Conservation (phyloP, 2,797 vertebrate genomes). For the Lepidocolaptes lacrymiger region DNA sequence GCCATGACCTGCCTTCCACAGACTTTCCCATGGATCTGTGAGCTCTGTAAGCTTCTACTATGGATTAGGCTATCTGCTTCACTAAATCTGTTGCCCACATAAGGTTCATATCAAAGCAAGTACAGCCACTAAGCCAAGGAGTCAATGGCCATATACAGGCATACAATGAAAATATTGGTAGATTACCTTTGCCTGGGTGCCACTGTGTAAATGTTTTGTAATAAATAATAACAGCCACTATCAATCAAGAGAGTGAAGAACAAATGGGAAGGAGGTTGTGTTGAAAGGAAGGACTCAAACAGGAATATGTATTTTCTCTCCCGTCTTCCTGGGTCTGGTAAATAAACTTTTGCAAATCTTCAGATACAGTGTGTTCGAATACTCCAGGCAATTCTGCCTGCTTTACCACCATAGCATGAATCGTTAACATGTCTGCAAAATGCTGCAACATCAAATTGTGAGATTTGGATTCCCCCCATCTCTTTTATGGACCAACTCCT, state of each 20-base stretch:
- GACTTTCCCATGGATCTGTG: background rate
- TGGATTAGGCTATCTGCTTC: background rate
- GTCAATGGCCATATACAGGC: background rate
- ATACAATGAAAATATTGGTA: background rate
- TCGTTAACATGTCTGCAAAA: background rate
- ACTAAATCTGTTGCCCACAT: background rate
- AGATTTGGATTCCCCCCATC: background rate
- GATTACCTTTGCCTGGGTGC: background rate
- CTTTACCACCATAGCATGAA: background rate
- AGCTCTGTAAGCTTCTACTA: background rate
- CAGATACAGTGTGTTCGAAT: background rate
- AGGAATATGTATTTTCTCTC: background rate
- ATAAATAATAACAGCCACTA: background rate
- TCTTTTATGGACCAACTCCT: background rate
- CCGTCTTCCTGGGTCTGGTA: background rate
- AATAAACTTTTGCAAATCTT: background rate
- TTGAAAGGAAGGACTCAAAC: background rate
- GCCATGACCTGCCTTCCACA: background rate
- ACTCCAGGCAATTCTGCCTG: background rate
- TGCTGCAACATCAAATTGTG: background rate
- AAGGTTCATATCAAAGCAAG: background rate
- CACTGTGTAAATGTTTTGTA: background rate
- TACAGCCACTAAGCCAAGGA: background rate
- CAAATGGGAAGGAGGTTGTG: slow-evolving; percentile 23
- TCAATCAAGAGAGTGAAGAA: background rate